Conservation (phyloP, 2,797 vertebrate species). For the Chiloscyllium punctatum region DNA sequence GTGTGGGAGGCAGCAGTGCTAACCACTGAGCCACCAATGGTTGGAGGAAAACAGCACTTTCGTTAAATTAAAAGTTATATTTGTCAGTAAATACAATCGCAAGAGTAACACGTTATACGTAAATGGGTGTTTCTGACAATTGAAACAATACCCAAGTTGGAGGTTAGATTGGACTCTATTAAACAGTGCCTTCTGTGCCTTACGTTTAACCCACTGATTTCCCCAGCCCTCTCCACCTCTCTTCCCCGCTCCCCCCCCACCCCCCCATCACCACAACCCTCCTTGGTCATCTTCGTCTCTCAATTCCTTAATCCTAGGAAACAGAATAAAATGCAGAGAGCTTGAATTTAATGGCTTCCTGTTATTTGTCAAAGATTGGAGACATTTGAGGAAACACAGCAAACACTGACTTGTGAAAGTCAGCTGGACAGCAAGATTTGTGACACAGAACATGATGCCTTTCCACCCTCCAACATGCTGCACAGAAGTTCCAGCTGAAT, state of each 20-base stretch:
- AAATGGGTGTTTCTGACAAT: neutral
- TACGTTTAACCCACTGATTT: neutral
- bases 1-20: too few species aligned
- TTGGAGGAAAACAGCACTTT: neutral
- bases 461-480: neutral
- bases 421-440: neutral
- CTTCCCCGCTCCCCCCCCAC: too few species aligned
- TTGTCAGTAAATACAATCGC: neutral
- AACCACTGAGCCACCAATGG: too few species aligned
- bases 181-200: neutral
- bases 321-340: neutral
- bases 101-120: neutral
- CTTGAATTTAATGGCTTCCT: conserved; percentile 24
- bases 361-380: neutral
- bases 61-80: neutral
- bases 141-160: neutral
- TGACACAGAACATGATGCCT: neutral
- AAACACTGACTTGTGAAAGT: neutral
- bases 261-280: neutral
- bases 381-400: neutral
- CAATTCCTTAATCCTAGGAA: neutral
- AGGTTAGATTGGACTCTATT: neutral
- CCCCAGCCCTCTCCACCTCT: neutral
- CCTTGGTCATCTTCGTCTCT: neutral
- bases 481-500: neutral